Percentiles rank a stretch among this genome's conserved stretches.
Evolutionary conservation across 1,140 invertebrate species (phyloP).

Genomic region (Antheraea mylitta): DNA sequence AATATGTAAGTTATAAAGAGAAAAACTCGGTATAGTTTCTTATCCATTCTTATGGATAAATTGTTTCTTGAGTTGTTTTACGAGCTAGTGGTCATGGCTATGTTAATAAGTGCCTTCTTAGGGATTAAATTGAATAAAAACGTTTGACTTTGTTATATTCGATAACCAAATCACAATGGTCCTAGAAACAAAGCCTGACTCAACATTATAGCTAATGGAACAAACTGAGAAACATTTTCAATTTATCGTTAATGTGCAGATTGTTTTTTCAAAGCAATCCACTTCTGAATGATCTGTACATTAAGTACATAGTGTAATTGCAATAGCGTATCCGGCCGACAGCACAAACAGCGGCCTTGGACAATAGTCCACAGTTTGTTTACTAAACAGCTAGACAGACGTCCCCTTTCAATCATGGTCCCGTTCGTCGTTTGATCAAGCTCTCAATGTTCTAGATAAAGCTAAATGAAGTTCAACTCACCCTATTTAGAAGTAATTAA

Average conservation of each 20-base stretch:
- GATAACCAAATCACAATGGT: no score
- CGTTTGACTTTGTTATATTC: no score
- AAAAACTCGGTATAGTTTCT: no score
- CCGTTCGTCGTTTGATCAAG: slow-evolving; percentile 1
- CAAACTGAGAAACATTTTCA: background rate
- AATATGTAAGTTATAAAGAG: no score
- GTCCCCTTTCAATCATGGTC: background rate
- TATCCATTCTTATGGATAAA: no score
- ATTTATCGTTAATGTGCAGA: background rate
- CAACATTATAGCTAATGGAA: no score
- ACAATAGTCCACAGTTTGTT: slow-evolving; percentile 4
- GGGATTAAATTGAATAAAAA: no score
- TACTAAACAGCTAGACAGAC: slow-evolving; percentile 4
- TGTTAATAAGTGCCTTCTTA: no score
- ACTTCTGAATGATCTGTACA: background rate
- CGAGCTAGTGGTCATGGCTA: no score
- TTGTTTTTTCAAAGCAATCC: background rate
- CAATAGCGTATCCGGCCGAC: background rate
- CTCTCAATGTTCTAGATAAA: background rate
- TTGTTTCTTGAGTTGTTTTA: no score
- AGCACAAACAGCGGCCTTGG: slow-evolving; percentile 1
- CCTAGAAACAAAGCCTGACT: no score
- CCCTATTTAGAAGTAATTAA: background rate
- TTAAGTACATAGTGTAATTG: background rate
- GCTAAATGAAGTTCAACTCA: background rate